Base-by-base conservation (phyloP, 2,888 invertebrate genomes). In the Spilosoma lubricipeda region DNA sequence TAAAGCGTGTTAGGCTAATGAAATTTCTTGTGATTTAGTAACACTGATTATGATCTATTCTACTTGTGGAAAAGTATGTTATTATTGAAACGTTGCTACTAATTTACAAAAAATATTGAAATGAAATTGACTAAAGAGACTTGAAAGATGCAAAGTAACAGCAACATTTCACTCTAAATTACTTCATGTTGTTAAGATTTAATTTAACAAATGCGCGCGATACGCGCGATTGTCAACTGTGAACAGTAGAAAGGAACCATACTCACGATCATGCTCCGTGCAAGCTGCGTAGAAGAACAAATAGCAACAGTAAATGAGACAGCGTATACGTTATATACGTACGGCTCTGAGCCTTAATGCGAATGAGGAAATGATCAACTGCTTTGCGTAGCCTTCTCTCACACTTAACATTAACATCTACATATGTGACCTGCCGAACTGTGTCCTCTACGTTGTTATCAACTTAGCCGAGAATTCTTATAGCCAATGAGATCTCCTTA, bases 221-320 rank as follows among this genome's bases (percentile, higher is more conserved):
- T 79, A 79, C 80, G 84, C 85, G 82, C 79, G 74, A 73, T 81
- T 77, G 73, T 81, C 83, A 80, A 84, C 80, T 81, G 80, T 77
- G 74, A 82, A 84, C 90, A 85, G 82, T 89, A 89, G 87, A 90
- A 82, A 91, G 87, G 84, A 88, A 89, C 90, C 90, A 96, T 98
- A 98, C 98, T 98, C 97, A 98, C 98, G 97, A 97, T 97, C 98
- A 98, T 98, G 97, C 97, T 97, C 97, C 98, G 97, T 97, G 98
- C 97, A 97, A 98, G 98, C 98, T 97, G 97, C 96, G 90, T 92
- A 93, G 93, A 94, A 96, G 96, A 96, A 96, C 96, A 96, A 95
- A 96, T 95, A 96, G 96, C 96, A 96, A 96, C 96, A 96, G 93
- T 96, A 93, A 96, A 96, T 96, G 96, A 96, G 96, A 93, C 90